phyloP scores from a whole-genome alignment of 2,113 vertebrate species.

The Siphamia tubifer region DNA sequence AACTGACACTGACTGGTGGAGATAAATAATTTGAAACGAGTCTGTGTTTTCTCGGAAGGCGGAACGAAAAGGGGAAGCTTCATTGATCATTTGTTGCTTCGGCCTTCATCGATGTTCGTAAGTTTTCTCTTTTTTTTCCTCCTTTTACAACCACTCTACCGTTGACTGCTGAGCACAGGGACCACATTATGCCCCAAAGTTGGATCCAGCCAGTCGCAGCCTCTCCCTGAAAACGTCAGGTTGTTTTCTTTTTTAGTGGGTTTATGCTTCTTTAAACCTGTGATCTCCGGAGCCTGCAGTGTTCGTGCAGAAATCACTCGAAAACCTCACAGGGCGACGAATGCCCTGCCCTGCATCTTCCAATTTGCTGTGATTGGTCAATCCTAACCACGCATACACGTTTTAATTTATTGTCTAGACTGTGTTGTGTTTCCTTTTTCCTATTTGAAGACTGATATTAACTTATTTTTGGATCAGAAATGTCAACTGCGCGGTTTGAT shows the following conservation, averaged over 20 bases:
- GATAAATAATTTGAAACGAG: constrained; percentile 54
- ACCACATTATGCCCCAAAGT: constrained; percentile 72
- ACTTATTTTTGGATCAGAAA: constrained; percentile 74
- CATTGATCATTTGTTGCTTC: constrained; percentile 50
- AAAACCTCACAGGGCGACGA: constrained; percentile 19
- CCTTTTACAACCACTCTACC: background rate
- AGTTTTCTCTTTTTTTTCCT: background rate
- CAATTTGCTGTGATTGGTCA: constrained; percentile 27
- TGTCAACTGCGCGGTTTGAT: constrained; percentile 93
- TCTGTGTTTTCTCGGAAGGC: constrained; percentile 72
- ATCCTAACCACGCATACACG: background rate
- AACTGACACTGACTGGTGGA: constrained; percentile 60
- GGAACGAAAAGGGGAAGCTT: constrained; percentile 79
- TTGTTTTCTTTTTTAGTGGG: constrained; percentile 27
- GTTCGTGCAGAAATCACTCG: constrained; percentile 15
- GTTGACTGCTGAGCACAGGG: constrained; percentile 24
- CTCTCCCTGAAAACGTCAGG: constrained; percentile 68
- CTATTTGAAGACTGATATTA: constrained; percentile 23
- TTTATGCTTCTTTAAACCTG: background rate
- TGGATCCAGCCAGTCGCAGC: constrained; percentile 54
- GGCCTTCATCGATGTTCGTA: constrained; percentile 7
- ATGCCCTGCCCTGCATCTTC: constrained; percentile 54
- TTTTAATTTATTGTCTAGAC: constrained; percentile 55
- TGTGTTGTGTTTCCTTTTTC: background rate
- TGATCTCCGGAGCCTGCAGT: constrained; percentile 22